Conservation (phyloP, 2,797 vertebrate species). For the Tarsius wallacei region DNA sequence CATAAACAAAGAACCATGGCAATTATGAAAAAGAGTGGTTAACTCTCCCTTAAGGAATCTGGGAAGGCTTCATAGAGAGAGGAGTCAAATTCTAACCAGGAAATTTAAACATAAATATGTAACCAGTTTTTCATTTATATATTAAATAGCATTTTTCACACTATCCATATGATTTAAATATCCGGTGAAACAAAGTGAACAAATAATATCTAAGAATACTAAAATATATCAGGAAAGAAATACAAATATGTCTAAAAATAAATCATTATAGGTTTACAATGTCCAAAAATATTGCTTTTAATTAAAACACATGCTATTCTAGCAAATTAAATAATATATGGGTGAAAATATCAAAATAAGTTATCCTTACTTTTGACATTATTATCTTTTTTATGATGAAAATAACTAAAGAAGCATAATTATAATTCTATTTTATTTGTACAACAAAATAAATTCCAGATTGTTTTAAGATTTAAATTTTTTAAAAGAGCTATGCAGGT, state of each 20-base stretch:
- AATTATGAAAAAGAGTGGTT: not conserved
- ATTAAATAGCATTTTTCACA: not conserved
- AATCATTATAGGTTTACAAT: constrained; percentile 2
- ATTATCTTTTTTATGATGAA: not conserved
- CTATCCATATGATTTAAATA: not conserved
- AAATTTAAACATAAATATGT: not conserved
- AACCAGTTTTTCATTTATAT: not conserved
- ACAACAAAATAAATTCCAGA: constrained; percentile 45
- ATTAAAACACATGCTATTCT: not conserved
- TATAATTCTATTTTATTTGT: not conserved
- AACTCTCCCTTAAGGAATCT: not conserved
- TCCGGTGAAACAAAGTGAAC: not conserved
- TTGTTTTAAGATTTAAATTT: not conserved
- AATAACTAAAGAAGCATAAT: not conserved
- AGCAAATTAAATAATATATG: not conserved
- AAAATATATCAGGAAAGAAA: constrained; percentile 5
- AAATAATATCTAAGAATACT: not conserved
- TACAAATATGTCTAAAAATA: not conserved
- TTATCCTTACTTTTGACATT: not conserved
- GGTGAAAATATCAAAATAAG: not conserved
- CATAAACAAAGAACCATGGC: not conserved
- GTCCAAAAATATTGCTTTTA: constrained; percentile 24
- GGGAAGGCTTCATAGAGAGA: not conserved
- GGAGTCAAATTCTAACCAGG: not conserved
- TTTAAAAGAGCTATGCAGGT: not conserved